phyloP scores from a whole-genome alignment of 2,113 vertebrate genomes.

The Neomonachus schauinslandi region DNA sequence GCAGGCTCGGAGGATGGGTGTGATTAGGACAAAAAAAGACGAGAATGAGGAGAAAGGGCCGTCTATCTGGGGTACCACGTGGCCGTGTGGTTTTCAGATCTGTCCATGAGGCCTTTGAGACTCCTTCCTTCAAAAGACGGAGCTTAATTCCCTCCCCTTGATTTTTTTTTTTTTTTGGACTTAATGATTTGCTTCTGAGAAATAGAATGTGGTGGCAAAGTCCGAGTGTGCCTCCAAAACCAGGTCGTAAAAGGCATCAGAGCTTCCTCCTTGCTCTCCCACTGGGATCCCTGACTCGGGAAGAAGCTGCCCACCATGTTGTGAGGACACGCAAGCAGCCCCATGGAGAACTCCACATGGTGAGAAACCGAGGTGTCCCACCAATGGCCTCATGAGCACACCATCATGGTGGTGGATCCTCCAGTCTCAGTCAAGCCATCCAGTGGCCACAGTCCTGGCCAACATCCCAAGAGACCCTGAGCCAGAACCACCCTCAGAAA shows the following conservation, averaged over 20 bases:
- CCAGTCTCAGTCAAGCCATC: not conserved
- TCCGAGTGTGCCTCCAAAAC: too few species aligned
- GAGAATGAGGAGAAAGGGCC: not conserved
- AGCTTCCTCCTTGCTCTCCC: not conserved
- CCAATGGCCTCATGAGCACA: not conserved
- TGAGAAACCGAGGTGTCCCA: not conserved
- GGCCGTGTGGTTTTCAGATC: not conserved
- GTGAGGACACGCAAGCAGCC: not conserved
- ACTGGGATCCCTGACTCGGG: fast-evolving
- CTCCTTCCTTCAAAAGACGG: not conserved
- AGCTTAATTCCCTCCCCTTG: not conserved
- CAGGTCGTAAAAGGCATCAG: fast-evolving
- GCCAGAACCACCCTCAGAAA: not conserved
- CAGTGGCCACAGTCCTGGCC: not conserved
- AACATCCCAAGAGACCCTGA: not conserved
- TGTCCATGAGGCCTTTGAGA: not conserved
- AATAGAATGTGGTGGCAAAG: fast-evolving
- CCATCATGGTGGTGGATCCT: not conserved
- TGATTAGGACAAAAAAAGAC: not conserved
- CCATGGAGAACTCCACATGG: not conserved
- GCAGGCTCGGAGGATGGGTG: not conserved
- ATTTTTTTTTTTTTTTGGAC: not conserved
- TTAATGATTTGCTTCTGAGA: not conserved
- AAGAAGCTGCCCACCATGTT: not conserved
- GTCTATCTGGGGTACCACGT: fast-evolving